Percentiles rank a stretch among this genome's conserved stretches.
Conservation (phyloP, 2,113 vertebrate genomes). For the Leucoraja erinaceus region DNA sequence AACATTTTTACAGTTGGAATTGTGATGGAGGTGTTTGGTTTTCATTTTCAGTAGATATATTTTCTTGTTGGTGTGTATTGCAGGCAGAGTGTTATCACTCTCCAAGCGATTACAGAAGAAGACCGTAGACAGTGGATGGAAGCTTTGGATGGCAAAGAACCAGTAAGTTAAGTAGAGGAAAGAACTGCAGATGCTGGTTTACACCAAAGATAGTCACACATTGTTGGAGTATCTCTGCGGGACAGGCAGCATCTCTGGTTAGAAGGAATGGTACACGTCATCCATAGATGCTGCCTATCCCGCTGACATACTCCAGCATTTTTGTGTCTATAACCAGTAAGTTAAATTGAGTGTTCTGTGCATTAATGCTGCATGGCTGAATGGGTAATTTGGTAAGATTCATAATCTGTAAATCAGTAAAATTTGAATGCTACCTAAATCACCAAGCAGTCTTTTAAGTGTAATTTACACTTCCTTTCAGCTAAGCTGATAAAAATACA, state of each 20-base stretch:
- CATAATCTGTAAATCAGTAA: background rate
- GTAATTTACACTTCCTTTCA: background rate
- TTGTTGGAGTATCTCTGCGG: too few species aligned
- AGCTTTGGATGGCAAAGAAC: conserved; percentile 89
- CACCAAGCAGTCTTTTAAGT: background rate
- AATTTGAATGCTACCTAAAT: background rate
- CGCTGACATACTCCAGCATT: too few species aligned
- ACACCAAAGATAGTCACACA: too few species aligned
- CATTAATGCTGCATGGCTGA: background rate
- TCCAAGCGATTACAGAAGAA: conserved; percentile 88
- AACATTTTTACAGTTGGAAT: background rate
- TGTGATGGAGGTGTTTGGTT: background rate
- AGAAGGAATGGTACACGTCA: too few species aligned
- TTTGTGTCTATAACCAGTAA: too few species aligned
- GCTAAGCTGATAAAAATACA: background rate
- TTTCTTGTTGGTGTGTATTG: conserved; percentile 40
- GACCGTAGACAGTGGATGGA: conserved; percentile 88
- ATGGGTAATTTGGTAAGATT: background rate
- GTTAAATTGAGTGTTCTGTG: background rate
- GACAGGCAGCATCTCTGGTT: too few species aligned
- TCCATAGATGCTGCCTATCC: too few species aligned
- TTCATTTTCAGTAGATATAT: background rate
- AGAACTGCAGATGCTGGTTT: too few species aligned
- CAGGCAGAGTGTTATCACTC: conserved; percentile 80
- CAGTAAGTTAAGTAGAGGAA: conserved; percentile 61